Percentiles rank a stretch among this genome's conserved stretches.
Conservation (phyloP, 2,888 invertebrate genomes). For the Schizotus pectinicornis region DNA sequence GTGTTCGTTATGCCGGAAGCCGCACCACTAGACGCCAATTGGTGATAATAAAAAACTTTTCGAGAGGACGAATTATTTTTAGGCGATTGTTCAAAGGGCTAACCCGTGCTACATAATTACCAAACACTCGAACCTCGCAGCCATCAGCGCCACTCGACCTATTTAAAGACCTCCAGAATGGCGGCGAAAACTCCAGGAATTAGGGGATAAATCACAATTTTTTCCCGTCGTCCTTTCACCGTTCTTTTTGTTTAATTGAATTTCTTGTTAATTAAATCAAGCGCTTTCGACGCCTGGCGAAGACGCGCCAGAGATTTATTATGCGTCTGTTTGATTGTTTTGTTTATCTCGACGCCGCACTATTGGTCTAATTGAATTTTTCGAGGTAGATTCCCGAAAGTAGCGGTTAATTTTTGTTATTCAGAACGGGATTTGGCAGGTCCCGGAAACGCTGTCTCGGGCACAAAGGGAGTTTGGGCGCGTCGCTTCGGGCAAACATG, state of each 20-base stretch:
- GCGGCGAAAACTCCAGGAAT: too few relatives aligned
- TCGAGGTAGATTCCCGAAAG: too few relatives aligned
- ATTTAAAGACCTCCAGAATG: conserved; percentile 1
- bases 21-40: too few relatives aligned
- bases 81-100: neutral
- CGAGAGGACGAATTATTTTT: too few relatives aligned
- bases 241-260: conserved; percentile 16
- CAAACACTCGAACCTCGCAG: neutral
- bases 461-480: too few relatives aligned
- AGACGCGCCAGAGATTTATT: conserved; percentile 14
- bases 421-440: too few relatives aligned
- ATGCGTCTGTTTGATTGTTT: conserved; percentile 19
- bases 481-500: too few relatives aligned
- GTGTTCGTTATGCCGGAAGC: too few relatives aligned
- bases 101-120: conserved; percentile 1
- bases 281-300: neutral
- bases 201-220: conserved; percentile 1
- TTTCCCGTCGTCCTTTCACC: conserved; percentile 8
- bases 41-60: neutral
- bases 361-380: too few relatives aligned
- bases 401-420: too few relatives aligned
- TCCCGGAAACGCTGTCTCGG: too few relatives aligned
- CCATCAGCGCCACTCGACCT: neutral
- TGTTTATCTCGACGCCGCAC: conserved; percentile 14
- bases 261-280: conserved; percentile 21